Evolutionary conservation across 2,113 vertebrate genomes (phyloP).

Genomic region (Heliornis fulica): DNA sequence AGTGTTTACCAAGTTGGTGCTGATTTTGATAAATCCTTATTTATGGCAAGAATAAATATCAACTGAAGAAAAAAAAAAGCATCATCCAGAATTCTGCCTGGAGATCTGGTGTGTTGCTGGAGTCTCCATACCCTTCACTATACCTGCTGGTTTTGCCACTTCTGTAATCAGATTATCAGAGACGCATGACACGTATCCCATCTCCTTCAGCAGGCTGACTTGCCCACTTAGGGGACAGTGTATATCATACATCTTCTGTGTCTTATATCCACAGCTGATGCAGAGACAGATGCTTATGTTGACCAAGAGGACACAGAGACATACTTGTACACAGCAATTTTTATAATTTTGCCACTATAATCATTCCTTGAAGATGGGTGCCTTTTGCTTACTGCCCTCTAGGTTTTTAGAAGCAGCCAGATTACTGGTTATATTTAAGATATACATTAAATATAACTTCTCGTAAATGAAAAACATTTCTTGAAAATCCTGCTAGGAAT

Average conservation of each 20-base stretch:
- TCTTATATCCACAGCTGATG: background rate
- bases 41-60: background rate
- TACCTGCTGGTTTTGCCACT: background rate
- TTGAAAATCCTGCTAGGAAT: slow-evolving; percentile 78
- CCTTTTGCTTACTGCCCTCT: slow-evolving; percentile 42
- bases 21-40: background rate
- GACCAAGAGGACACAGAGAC: background rate
- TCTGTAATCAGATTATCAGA: background rate
- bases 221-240: no score
- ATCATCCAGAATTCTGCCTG: background rate
- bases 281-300: background rate
- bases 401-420: slow-evolving; percentile 20
- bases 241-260: background rate
- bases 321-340: background rate
- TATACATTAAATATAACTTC: slow-evolving; percentile 70
- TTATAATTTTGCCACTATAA: background rate
- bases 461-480: slow-evolving; percentile 74
- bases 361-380: background rate
- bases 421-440: slow-evolving; percentile 50
- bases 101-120: background rate
- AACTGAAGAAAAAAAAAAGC: background rate
- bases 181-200: rapidly evolving
- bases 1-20: background rate
- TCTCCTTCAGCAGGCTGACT: background rate
- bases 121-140: rapidly evolving